Conservation (phyloP, 2,888 invertebrate genomes). For the Aproaerema taeniolella region DNA sequence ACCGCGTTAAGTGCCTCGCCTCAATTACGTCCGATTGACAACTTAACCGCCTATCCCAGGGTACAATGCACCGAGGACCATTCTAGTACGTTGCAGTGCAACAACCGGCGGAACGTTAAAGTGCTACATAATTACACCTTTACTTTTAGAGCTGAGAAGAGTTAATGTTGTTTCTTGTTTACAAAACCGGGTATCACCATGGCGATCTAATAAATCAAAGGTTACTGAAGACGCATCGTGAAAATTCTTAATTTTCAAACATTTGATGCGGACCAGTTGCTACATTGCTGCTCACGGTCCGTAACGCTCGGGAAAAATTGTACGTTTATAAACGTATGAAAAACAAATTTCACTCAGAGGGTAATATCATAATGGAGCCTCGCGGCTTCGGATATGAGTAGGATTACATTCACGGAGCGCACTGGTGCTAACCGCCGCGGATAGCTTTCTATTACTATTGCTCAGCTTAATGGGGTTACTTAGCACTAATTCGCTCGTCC, state of each 20-base stretch:
- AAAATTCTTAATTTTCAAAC: constrained; percentile 3
- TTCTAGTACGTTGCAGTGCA: no score
- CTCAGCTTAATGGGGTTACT: constrained; percentile 30
- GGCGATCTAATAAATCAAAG: constrained; percentile 6
- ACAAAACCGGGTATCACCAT: no score
- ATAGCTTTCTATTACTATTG: constrained; percentile 44
- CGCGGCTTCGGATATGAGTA: constrained; percentile 49
- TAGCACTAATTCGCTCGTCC: constrained; percentile 26
- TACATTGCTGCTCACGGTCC: constrained; percentile 42
- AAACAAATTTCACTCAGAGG: constrained; percentile 65
- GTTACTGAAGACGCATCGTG: no score
- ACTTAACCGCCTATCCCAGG: constrained; percentile 34
- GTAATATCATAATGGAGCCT: constrained; percentile 73
- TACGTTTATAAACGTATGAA: constrained; percentile 54
- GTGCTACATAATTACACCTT: no score
- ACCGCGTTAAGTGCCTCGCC: constrained; percentile 14
- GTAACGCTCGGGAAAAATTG: constrained; percentile 45
- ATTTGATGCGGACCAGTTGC: constrained; percentile 23
- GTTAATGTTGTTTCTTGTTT: no score
- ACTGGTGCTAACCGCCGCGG: constrained; percentile 47
- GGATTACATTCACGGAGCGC: constrained; percentile 47
- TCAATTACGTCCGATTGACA: constrained; percentile 41
- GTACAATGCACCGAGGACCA: constrained; percentile 1
- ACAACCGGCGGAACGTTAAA: no score
- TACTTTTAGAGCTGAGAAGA: no score